Evolutionary conservation across 2,113 vertebrate species (phyloP), one percentile per base, ranked within the genome.

Genomic region (Xiphias gladius): DNA sequence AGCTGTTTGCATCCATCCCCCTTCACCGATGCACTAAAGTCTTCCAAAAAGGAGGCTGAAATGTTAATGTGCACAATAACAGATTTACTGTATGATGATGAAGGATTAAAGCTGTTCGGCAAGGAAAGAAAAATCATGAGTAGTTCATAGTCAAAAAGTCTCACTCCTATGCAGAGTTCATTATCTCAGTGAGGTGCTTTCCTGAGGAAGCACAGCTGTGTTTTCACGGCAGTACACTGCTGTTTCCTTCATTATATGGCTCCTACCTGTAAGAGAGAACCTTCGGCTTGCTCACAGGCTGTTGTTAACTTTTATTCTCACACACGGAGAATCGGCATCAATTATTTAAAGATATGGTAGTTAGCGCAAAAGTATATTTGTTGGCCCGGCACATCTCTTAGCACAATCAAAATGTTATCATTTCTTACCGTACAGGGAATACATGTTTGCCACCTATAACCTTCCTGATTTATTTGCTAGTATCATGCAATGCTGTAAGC

Each of bases 161-260:
- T 84, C 61, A 14, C 76, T 74, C 69, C 77, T 74, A 43, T 63
- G 59, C 59, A 69, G 83, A 86, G 84, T 91, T 91, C 86, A 90
- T 91, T 89, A 89, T 91, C 79, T 83, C 80, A 82, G 66, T 17
- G 82, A 76, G 84, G 73, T 48, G 63, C 69, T 77, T 78, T 72
- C 74, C 77, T 61, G 32, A 50, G 73, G 86, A 91, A 72, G 70
- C 67, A 50, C 74, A 62, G 79, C 54, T n/a, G 76, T 73, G 79
- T 82, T 86, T 89, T 65, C 62, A 70, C 32, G 7, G 54, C 74
- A 32, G 30, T 43, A 5, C 72, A 48, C 81, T 41, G 39, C 84
- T 82, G 87, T 82, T 80, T 77, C 86, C 76, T 84, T 93, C 86
- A 91, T 94, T 86, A 94, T 80, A 30, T 16, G 67, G 3, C 86